Conservation (phyloP, 2,113 vertebrate genomes). For the Charadrius vociferus region DNA sequence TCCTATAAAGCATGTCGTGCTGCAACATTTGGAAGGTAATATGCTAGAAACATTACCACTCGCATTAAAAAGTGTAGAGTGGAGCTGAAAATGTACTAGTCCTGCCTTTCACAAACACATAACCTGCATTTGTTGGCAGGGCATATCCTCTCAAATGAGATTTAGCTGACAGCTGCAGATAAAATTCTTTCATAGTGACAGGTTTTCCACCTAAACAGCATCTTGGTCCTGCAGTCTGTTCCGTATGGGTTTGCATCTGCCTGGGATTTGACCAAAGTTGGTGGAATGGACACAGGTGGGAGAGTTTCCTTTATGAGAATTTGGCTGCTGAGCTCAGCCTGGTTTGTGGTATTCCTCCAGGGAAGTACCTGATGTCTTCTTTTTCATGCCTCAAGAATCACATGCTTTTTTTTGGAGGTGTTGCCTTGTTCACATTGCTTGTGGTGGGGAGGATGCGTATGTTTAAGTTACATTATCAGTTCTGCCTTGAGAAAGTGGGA, state of each 20-base stretch:
- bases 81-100: neutral
- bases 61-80: neutral
- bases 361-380: neutral
- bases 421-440: neutral
- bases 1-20: constrained; percentile 57
- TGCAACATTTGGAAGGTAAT: constrained; percentile 62
- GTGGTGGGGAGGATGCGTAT: neutral
- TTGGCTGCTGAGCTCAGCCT: neutral
- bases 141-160: neutral
- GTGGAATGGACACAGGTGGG: neutral
- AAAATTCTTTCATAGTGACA: neutral
- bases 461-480: neutral
- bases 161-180: neutral
- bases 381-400: neutral
- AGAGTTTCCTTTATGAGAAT: neutral
- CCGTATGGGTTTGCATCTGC: neutral
- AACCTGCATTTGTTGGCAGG: neutral
- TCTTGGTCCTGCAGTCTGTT: neutral
- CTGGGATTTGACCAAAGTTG: neutral
- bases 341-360: neutral
- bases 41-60: constrained; percentile 8
- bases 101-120: neutral
- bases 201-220: neutral
- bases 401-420: neutral
- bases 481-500: neutral